Base-by-base conservation (phyloP, 2,888 invertebrate species). In the Philereme vetulata region DNA sequence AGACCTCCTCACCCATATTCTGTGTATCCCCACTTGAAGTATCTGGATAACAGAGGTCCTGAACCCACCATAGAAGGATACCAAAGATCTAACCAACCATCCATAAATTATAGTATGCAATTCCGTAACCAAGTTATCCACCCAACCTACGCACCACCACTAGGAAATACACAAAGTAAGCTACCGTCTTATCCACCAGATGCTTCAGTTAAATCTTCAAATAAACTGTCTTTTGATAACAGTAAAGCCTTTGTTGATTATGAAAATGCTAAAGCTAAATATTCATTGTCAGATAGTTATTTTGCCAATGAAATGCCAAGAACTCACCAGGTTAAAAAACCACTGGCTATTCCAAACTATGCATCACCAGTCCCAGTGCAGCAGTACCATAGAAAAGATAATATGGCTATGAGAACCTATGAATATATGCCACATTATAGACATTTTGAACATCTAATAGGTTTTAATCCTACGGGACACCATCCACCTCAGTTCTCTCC, bases 401-500 rank as follows among this genome's bases (percentile, higher is more conserved):
- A 70, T 69, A 66, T 75, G 56, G 63, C 74, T 53, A 62, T 82
- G 21, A 89, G 85, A 81, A 78, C 77, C 56, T 86, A 80, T 81
- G 90, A 91, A 42, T 85, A 85, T 74, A 68, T 84, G 68, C 66
- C 81, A 51, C 85, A 85, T 65, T 80, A 73, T 68, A 86, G 85
- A 69, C 82, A 80, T 73, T 70, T 82, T 64, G 88, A 90, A 56
- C 85, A 82, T 62, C 72, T 79, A 56, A 51, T 82, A 52, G 78
- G 79, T 72, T 65, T 80, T 43, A 83, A 81, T 67, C 70, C 84
- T 58, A 71, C 88, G 61, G 72, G 82, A 56, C 80, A 85, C 68
- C 77, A 87, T 65, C 80, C 85, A 57, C 74, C 88, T 62, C 85
- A 90, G 50, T 92, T 86, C 80, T 90, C 92, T 46, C 88, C 92